Percentiles rank a stretch among this genome's conserved stretches.
phyloP scores from a whole-genome alignment of 2,113 vertebrate genomes.

The Blennius ocellaris region DNA sequence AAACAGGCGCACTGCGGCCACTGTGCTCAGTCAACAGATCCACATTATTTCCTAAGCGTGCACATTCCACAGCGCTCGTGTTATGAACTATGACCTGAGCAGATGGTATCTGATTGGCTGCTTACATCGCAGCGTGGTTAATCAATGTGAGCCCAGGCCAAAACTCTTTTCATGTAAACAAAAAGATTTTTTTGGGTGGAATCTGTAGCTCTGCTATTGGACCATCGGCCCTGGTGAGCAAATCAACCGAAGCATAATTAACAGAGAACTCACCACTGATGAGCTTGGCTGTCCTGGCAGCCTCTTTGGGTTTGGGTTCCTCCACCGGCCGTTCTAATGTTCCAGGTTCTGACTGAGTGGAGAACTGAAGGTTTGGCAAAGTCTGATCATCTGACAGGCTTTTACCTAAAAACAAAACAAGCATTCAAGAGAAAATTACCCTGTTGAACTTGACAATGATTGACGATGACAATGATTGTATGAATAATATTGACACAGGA shows the following conservation, averaged over 20 bases:
- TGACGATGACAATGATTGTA: too few species aligned
- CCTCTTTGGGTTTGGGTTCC: constrained; percentile 59
- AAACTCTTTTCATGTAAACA: constrained; percentile 1
- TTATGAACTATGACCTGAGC: constrained; percentile 62
- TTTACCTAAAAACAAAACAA: constrained; percentile 75
- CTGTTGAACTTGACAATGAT: too few species aligned
- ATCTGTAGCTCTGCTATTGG: constrained; percentile 6
- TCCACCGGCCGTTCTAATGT: constrained; percentile 70
- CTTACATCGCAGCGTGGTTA: constrained; percentile 51
- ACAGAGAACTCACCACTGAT: constrained; percentile 69
- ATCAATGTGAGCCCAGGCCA: constrained; percentile 61
- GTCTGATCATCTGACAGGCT: constrained; percentile 81
- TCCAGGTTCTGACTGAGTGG: constrained; percentile 73
- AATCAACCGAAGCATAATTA: constrained; percentile 36
- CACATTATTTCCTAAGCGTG: constrained; percentile 65
- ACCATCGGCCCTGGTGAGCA: constrained; percentile 5
- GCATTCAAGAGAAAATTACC: neutral
- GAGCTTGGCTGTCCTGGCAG: constrained; percentile 60
- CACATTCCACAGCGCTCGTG: constrained; percentile 67
- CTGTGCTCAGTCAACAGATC: constrained; percentile 69
- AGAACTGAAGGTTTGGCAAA: constrained; percentile 66
- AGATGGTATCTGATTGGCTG: constrained; percentile 61
- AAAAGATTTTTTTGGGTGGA: neutral
- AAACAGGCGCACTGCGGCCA: constrained; percentile 46
- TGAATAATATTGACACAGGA: too few species aligned